These are phyloP conservation scores for Xylota sylvarum DNA, from an alignment of 2,888 invertebrate genomes.

Conservation along the genomic window DNA sequence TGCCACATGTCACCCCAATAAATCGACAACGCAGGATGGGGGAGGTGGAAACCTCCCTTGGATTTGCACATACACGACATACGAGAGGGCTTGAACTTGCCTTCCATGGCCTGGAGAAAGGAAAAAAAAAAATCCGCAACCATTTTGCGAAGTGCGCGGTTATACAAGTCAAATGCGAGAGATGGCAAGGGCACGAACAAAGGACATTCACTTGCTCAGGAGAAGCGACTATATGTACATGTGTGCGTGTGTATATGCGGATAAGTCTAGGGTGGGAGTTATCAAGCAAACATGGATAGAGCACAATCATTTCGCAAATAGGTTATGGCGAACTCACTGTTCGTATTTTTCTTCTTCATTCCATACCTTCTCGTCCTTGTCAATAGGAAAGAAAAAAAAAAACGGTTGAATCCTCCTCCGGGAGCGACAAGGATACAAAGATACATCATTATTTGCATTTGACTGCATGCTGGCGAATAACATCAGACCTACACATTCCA, in stretches of 20 bases:
- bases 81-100: constrained; percentile 63
- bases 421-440: constrained; percentile 59
- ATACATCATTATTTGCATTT: constrained; percentile 76
- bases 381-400: constrained; percentile 52
- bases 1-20: constrained; percentile 77
- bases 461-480: constrained; percentile 69
- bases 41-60: constrained; percentile 19
- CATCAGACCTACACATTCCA: constrained; percentile 45
- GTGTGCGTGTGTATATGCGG: neutral
- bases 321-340: constrained; percentile 69
- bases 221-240: constrained; percentile 24
- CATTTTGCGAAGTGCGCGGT: constrained; percentile 70
- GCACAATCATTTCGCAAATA: constrained; percentile 76
- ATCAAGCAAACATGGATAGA: constrained; percentile 58
- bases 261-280: constrained; percentile 28
- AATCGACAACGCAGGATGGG: constrained; percentile 54
- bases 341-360: constrained; percentile 31
- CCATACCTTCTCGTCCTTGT: constrained; percentile 12
- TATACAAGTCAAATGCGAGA: constrained; percentile 72
- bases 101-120: constrained; percentile 33
- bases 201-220: constrained; percentile 66
- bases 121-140: constrained; percentile 67
- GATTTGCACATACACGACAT: constrained; percentile 55
- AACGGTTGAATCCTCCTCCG: constrained; percentile 56
- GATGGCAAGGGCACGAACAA: constrained; percentile 71